Base-by-base conservation (phyloP, 35 echinoderm and acorn worm species). In the Patiria miniata region DNA sequence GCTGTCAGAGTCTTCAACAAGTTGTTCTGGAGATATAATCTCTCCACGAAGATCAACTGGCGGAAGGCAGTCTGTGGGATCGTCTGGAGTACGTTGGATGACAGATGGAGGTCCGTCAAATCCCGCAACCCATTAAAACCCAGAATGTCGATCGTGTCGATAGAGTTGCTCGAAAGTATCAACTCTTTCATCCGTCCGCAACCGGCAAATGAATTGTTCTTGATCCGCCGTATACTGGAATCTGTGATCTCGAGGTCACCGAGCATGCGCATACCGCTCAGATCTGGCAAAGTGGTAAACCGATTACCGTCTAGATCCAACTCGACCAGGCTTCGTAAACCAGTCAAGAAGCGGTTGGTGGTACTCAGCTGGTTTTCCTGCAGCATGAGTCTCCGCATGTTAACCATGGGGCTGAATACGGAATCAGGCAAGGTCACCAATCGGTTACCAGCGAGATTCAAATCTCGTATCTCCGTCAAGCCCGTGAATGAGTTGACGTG, bases 271-370 rank as follows among this genome's bases (percentile, higher is more conserved):
- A 97, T 32, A 8, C 86, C 95, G 36, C 85, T 85, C 23, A 97
- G 78, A 37, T 82, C 79, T 19, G 95, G 95, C 33, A 97, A 61
- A 36, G 78, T 82, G 17, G 88, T 80, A 42, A 97, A 93, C 42
- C 87, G 90, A 40, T 97, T 97, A 17, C 95, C 95, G 77, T 97
- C 95, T 12, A 97, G 52, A 37, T 97, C 95, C 3, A 97, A 69
- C 55, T 97, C 95, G 14, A 90, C 34, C 10, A 93, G 69, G 30
- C 39, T 85, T 2, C 23, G 18, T 40, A 93, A 77, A 37, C 91
- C 88, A 42, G 61, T 73, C 34, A 97, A 81, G 77, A 93, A 90
- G 52, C 81, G 83, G 34, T 88, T 82, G 51, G 89, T 84, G 17
- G 87, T 68, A 77, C 83, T 79, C 21, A 97, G 38, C 30, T 90